Percentiles rank a stretch among this genome's conserved stretches.
Conservation (phyloP, 2,113 vertebrate genomes). For the Oncorhynchus masou region DNA sequence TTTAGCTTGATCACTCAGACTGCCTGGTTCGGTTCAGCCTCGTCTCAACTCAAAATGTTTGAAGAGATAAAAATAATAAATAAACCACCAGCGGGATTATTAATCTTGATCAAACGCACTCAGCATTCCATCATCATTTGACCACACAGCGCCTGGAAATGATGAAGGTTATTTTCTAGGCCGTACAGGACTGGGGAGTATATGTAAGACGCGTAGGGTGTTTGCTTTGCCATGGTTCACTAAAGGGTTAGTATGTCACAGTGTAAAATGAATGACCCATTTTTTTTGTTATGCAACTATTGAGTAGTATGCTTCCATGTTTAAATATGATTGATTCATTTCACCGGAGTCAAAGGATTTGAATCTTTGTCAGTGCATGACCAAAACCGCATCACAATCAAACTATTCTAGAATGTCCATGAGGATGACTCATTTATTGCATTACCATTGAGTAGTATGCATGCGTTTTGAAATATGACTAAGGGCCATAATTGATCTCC, state of each 20-base stretch:
- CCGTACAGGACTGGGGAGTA: neutral
- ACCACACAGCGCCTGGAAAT: conserved; percentile 11
- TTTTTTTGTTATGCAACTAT: too few relatives aligned
- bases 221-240: neutral
- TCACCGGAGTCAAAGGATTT: neutral
- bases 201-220: neutral
- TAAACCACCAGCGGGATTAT: conserved; percentile 15
- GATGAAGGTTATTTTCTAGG: conserved; percentile 21
- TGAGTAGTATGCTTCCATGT: neutral
- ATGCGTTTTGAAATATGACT: neutral
- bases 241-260: neutral
- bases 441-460: neutral
- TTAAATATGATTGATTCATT: neutral
- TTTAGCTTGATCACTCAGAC: conserved; percentile 64
- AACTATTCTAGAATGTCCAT: neutral
- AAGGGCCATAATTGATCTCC: neutral
- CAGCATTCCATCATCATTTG: conserved; percentile 20
- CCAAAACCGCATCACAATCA: neutral
- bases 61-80: conserved; percentile 3
- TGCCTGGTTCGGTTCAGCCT: conserved; percentile 23
- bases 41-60: conserved; percentile 4
- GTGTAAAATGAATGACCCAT: neutral
- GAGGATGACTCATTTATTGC: neutral
- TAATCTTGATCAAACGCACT: conserved; percentile 50
- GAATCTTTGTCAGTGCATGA: neutral